Evolutionary conservation across 2,888 invertebrate genomes (phyloP), one percentile per base, ranked within the genome.

Genomic region (Clepsis dumicolana): DNA sequence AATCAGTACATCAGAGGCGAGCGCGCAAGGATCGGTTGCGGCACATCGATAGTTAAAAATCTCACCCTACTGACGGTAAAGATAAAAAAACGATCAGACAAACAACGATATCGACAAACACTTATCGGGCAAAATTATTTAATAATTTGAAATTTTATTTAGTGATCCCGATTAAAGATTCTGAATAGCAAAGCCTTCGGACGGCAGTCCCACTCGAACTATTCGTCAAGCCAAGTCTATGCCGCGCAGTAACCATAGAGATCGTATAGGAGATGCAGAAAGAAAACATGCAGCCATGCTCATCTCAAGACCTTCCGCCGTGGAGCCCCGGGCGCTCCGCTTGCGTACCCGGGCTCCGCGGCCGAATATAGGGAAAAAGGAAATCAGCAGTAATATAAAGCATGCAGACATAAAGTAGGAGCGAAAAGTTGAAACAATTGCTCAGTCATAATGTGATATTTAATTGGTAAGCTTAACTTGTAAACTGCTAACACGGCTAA

Each of bases 181-280:
- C 74, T 77, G 72, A 82, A 79, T 83, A 85, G 88, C 89, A 87
- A 90, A 88, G 88, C 90, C 85, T 86, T 79, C 84, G 80, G 80
- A 84, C 86, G 86, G 86, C 84, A 86, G 83, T 86, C 86, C 86
- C 86, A 83, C 80, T 84, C 81, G 87, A 87, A 89, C 89, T 91
- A 91, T 83, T 84, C 74, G 79, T 87, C 75, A 86, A 93, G 93
- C 93, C 89, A 92, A 88, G 83, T 90, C 91, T 93, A 93, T 91
- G 93, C 93, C 93, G 90, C 93, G 92, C 93, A 93, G 93, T 93
- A 93, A 93, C 93, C 93, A 93, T 93, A 93, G 93, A 93, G 91
- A 93, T 93, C 93, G 93, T 93, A 81, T 79, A 89, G 88, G 80
- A 88, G 84, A 91, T 91, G 91, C 92, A 90, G 85, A 86, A 80